These are phyloP conservation scores for Siniperca obscura DNA, from an alignment of 2,797 vertebrate genomes.

Conservation along the genomic window DNA sequence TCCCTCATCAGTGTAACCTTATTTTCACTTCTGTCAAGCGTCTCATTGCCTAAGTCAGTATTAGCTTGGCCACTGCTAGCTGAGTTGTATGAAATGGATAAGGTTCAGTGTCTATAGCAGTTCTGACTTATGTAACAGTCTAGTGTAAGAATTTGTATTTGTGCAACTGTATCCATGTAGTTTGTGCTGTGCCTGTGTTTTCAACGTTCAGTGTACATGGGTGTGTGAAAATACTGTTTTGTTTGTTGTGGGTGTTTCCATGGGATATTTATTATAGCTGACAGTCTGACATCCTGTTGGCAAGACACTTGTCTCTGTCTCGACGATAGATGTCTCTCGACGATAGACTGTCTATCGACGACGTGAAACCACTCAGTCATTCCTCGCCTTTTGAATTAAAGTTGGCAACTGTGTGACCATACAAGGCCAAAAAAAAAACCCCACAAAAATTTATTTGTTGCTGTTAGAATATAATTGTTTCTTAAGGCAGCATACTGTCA, in stretches of 20 bases:
- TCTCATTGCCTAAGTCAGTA: neutral
- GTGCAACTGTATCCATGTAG: neutral
- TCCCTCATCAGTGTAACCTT: neutral
- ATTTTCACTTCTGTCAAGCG: neutral
- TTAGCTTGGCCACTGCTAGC: neutral
- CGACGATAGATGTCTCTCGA: conserved; percentile 27
- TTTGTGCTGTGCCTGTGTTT: conserved; percentile 8
- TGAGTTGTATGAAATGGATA: neutral
- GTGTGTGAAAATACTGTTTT: conserved; percentile 16
- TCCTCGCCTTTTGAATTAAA: conserved; percentile 10
- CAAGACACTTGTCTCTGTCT: conserved; percentile 49
- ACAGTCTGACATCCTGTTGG: conserved; percentile 65
- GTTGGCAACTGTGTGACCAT: neutral
- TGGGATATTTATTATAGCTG: conserved; percentile 36
- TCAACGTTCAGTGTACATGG: neutral
- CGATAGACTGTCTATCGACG: neutral
- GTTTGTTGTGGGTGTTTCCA: conserved; percentile 66
- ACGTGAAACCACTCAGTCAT: conserved; percentile 36
- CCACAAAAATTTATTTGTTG: neutral
- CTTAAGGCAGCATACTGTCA: neutral
- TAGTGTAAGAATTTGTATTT: neutral
- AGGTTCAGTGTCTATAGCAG: neutral
- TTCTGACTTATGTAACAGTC: neutral
- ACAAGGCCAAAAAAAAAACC: neutral
- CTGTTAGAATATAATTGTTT: neutral